phyloP scores from a whole-genome alignment of 2,113 vertebrate genomes.

The Solea senegalensis region DNA sequence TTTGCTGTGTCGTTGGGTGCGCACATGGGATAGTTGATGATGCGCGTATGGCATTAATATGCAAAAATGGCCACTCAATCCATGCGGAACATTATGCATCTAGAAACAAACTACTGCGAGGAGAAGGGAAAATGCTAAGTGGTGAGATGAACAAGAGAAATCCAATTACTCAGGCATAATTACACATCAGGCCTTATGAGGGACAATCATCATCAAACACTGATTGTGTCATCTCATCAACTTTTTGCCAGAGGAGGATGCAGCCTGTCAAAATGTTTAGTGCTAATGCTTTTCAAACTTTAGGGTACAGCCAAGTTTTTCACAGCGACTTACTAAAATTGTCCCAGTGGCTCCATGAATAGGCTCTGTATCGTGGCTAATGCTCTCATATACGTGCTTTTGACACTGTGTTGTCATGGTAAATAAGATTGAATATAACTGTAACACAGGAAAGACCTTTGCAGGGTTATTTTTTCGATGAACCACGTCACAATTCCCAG shows the following conservation, averaged over 20 bases:
- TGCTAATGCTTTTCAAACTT: conserved; percentile 32
- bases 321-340: conserved; percentile 13
- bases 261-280: conserved; percentile 39
- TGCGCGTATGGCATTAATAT: not conserved
- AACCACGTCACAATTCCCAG: too few species aligned
- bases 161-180: conserved; percentile 30
- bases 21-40: not conserved
- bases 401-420: conserved; percentile 1
- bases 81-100: not conserved
- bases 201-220: conserved; percentile 48
- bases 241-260: conserved; percentile 27
- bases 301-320: conserved; percentile 28
- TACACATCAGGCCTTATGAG: conserved; percentile 24
- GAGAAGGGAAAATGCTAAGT: conserved; percentile 4
- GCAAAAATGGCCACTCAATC: not conserved
- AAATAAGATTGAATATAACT: not conserved
- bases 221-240: conserved; percentile 49
- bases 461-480: not conserved
- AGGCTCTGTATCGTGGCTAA: not conserved
- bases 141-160: conserved; percentile 21
- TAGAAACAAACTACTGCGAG: not conserved
- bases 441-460: not conserved
- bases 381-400: not conserved
- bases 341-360: conserved; percentile 14
- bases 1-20: not conserved